Conservation (phyloP, 2,113 vertebrate genomes). For the Columbina picui region DNA sequence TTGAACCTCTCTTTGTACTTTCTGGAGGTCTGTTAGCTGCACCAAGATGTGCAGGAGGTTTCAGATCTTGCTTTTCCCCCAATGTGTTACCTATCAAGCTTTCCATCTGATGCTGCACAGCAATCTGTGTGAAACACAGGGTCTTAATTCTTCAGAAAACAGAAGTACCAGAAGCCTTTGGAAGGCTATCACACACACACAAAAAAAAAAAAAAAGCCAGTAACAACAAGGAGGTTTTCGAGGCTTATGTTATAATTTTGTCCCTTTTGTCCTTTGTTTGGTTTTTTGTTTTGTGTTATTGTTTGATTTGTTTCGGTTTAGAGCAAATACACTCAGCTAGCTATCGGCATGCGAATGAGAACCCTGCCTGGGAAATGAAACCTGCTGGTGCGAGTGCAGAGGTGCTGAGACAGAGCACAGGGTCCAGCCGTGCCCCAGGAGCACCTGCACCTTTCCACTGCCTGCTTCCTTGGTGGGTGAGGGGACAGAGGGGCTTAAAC, state of each 20-base stretch:
- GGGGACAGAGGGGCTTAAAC: not conserved
- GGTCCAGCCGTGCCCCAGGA: accelerated
- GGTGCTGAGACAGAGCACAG: not conserved
- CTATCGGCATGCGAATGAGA: not conserved
- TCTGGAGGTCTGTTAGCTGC: not conserved
- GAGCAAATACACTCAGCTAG: not conserved
- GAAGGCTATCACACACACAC: accelerated
- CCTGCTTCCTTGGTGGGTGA: accelerated
- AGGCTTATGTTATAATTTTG: not conserved
- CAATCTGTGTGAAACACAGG: not conserved
- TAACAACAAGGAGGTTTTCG: not conserved
- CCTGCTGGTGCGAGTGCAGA: not conserved
- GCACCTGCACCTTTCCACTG: not conserved
- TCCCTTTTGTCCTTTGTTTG: no score
- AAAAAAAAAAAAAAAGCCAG: not conserved
- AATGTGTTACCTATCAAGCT: not conserved
- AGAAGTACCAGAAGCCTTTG: not conserved
- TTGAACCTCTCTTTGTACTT: not conserved
- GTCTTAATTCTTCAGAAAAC: not conserved
- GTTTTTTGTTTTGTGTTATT: no score
- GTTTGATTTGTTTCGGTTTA: not conserved
- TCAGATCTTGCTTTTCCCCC: not conserved
- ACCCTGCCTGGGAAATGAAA: not conserved
- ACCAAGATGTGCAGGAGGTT: not conserved
- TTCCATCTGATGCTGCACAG: not conserved